Conservation (phyloP, 2,797 vertebrate genomes). For the Glossophaga mutica region DNA sequence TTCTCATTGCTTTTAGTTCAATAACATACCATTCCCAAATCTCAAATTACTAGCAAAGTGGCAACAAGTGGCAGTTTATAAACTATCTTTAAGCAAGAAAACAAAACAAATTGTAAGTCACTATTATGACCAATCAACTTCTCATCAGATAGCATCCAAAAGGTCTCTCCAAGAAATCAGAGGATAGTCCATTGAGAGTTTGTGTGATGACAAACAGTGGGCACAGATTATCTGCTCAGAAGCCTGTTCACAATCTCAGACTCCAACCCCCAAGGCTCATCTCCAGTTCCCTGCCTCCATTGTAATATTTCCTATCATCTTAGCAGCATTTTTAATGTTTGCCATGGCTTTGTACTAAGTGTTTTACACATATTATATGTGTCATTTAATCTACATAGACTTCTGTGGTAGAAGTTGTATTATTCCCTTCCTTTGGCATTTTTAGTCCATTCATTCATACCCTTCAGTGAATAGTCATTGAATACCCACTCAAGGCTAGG, state of each 20-base stretch:
- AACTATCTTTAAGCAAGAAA: slow-evolving; percentile 37
- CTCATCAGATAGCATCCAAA: neutral
- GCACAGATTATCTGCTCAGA: neutral
- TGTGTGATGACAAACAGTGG: neutral
- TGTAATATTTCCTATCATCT: neutral
- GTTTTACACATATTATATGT: neutral
- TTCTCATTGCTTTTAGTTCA: slow-evolving; percentile 41
- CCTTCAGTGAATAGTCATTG: neutral
- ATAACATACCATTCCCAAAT: slow-evolving; percentile 8
- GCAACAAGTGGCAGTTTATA: neutral
- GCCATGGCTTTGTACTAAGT: neutral
- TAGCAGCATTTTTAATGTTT: neutral
- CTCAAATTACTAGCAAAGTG: neutral
- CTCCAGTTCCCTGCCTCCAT: neutral
- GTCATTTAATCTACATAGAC: neutral
- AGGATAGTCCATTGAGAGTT: neutral
- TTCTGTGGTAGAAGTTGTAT: neutral
- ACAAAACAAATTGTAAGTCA: neutral
- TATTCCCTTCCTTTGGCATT: neutral
- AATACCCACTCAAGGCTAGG: neutral
- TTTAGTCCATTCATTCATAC: neutral
- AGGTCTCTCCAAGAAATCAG: neutral
- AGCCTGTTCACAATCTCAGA: neutral
- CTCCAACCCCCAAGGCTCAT: neutral
- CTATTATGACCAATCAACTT: neutral